Evolutionary conservation across 2,113 vertebrate species (phyloP).

Genomic region (Ictalurus punctatus): DNA sequence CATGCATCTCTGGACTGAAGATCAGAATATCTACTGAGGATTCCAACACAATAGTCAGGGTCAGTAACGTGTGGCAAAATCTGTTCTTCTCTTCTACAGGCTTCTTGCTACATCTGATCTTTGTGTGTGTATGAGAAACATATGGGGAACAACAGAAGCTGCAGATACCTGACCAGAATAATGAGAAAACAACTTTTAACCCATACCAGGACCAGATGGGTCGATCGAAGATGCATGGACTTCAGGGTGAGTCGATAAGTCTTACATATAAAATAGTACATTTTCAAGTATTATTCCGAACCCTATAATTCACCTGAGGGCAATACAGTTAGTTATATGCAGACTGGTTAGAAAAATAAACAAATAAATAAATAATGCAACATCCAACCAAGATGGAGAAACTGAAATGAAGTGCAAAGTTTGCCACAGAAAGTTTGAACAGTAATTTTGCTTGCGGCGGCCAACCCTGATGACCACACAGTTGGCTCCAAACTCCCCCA

Average conservation of each 20-base stretch:
- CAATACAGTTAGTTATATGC: neutral
- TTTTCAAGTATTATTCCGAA: neutral
- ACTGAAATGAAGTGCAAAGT: neutral
- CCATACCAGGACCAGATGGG: neutral
- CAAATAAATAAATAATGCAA: neutral
- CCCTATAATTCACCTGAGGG: neutral
- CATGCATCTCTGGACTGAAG: constrained; percentile 17
- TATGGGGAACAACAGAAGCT: neutral
- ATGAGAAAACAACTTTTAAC: neutral
- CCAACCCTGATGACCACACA: neutral
- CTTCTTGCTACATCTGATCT: constrained; percentile 23
- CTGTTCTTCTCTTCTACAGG: constrained; percentile 38
- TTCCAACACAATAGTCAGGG: constrained; percentile 13
- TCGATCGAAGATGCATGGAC: neutral
- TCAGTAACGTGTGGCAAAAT: constrained; percentile 22
- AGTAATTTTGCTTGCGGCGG: too few species aligned
- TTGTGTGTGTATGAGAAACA: neutral
- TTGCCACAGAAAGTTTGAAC: neutral
- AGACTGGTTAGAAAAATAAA: neutral
- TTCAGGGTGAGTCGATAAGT: neutral
- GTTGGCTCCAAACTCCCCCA: neutral
- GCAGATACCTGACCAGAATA: neutral
- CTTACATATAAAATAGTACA: neutral
- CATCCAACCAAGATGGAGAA: neutral
- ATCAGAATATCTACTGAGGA: constrained; percentile 37